A percentile compares a stretch with the other conserved stretches of the same genome.
Evolutionary conservation across 2,888 invertebrate species (phyloP).

Genomic region (Patella caerulea): DNA sequence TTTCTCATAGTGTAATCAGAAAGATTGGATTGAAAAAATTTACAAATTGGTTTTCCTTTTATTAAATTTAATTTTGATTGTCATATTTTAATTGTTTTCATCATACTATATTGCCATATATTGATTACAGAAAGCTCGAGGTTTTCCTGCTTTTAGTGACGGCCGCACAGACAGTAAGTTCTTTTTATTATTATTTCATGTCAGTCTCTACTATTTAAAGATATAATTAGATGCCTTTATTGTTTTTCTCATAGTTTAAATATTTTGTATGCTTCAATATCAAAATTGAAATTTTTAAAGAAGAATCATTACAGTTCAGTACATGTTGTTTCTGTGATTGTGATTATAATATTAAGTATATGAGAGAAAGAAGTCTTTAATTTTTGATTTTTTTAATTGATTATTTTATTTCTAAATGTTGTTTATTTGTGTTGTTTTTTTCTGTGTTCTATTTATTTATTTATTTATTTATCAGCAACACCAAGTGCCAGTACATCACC

Average conservation of each 20-base stretch:
- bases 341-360: slow-evolving; percentile 20
- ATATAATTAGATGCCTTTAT: no score
- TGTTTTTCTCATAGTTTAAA: no score
- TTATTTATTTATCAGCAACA: slow-evolving; percentile 29
- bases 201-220: no score
- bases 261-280: no score
- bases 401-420: background rate
- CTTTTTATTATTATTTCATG: background rate
- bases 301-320: no score
- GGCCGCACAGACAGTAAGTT: slow-evolving; percentile 70
- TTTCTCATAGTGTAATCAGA: no score
- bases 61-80: background rate
- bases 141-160: slow-evolving; percentile 67
- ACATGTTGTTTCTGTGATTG: no score
- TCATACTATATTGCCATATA: no score
- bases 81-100: no score
- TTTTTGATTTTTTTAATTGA: background rate
- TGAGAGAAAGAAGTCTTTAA: background rate
- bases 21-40: no score
- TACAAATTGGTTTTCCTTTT: slow-evolving; percentile 8
- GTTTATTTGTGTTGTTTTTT: background rate
- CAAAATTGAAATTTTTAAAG: no score
- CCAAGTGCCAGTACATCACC: slow-evolving; percentile 43
- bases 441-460: slow-evolving; percentile 13
- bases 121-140: slow-evolving; percentile 60